A percentile compares a stretch with the other conserved stretches of the same genome.
These are phyloP conservation scores for Actenoides hombroni DNA, from an alignment of 2,113 vertebrate genomes.

Conservation along the genomic window DNA sequence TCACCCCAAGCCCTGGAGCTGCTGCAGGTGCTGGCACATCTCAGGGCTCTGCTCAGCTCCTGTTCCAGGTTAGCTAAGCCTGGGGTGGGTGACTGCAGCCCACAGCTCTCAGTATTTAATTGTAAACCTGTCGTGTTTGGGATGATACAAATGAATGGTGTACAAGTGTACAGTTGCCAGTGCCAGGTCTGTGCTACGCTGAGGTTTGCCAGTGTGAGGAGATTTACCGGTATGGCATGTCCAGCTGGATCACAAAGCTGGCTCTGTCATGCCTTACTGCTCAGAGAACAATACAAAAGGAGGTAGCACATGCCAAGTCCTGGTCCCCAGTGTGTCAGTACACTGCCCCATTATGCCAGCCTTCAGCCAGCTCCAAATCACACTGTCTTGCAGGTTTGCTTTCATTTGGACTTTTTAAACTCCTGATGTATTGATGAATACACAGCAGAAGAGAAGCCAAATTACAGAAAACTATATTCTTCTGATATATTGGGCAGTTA, in stretches of 20 bases:
- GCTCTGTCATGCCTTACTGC: not conserved
- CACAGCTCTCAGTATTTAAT: not conserved
- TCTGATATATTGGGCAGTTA: not conserved
- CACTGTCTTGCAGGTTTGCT: not conserved
- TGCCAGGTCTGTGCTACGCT: not conserved
- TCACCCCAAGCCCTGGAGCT: not conserved
- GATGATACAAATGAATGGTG: not conserved
- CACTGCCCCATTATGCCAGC: not conserved
- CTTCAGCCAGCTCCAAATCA: not conserved
- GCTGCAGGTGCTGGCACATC: not conserved
- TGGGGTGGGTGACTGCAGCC: not conserved
- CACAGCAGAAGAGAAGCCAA: not conserved
- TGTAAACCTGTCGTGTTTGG: accelerated
- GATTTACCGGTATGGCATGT: accelerated
- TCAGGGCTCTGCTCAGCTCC: not conserved
- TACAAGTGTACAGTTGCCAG: not conserved
- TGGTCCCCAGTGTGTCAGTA: not conserved
- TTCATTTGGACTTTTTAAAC: not conserved
- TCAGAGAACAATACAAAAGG: not conserved
- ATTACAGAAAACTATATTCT: not conserved
- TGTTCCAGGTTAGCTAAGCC: not conserved
- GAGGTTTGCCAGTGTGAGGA: not conserved
- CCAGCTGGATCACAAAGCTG: not conserved
- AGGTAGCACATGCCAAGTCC: not conserved
- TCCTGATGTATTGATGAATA: not conserved